phyloP scores from a whole-genome alignment of 2,113 vertebrate species.

The Solea senegalensis region DNA sequence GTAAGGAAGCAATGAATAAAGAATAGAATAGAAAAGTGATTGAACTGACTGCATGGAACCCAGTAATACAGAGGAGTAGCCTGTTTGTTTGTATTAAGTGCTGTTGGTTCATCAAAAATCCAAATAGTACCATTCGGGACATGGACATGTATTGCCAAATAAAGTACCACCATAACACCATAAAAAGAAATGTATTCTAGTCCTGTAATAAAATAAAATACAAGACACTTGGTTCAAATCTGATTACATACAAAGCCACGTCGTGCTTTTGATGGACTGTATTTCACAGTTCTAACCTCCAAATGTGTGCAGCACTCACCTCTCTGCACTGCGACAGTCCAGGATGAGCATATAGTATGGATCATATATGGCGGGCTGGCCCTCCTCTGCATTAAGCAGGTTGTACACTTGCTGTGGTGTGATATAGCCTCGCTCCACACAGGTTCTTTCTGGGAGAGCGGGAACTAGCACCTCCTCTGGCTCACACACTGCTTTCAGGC shows the following conservation, averaged over 20 bases:
- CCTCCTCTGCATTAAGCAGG: slow-evolving; percentile 71
- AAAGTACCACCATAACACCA: too few species aligned
- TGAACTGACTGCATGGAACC: too few species aligned
- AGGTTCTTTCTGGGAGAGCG: slow-evolving; percentile 53
- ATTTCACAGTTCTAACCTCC: background rate
- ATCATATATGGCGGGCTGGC: slow-evolving; percentile 66
- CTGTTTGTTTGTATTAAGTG: too few species aligned
- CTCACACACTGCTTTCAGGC: slow-evolving; percentile 31
- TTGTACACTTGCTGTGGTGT: slow-evolving; percentile 75
- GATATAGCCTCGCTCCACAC: slow-evolving; percentile 68
- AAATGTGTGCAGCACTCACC: slow-evolving; percentile 35
- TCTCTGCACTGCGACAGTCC: slow-evolving; percentile 71
- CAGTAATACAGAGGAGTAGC: too few species aligned
- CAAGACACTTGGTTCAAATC: background rate
- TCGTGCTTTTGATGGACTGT: background rate
- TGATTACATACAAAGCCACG: background rate
- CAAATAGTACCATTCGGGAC: too few species aligned
- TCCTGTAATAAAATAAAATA: background rate
- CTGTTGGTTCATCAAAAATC: too few species aligned
- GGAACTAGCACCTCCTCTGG: slow-evolving; percentile 58
- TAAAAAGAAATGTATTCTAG: background rate
- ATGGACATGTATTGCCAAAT: too few species aligned
- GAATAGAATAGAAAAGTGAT: too few species aligned
- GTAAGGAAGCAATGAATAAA: too few species aligned
- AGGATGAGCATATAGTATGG: slow-evolving; percentile 73